Evolutionary conservation across 1,140 invertebrate species (phyloP).

Genomic region (Apis cerana): DNA sequence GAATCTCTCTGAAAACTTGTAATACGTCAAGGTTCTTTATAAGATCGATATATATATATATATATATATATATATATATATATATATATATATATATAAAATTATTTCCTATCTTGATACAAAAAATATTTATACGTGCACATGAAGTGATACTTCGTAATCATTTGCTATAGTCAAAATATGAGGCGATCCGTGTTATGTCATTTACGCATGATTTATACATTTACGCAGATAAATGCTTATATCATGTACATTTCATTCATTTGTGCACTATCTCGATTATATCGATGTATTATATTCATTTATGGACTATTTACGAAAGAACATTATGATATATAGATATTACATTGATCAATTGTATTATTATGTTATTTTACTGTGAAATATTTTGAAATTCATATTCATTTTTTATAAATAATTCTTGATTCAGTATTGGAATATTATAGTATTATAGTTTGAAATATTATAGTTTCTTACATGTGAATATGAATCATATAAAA

Average conservation of each 20-base stretch:
- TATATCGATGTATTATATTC: background rate
- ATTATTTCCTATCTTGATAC: constrained; percentile 26
- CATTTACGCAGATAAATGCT: background rate
- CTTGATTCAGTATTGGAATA: too few species aligned
- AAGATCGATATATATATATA: constrained; percentile 49
- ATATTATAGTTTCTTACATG: too few species aligned
- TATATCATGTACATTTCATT: background rate
- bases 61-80: constrained; percentile 20
- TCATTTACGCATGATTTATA: constrained; percentile 33
- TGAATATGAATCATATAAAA: too few species aligned
- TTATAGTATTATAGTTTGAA: too few species aligned
- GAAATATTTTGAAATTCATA: background rate
- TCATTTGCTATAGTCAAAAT: background rate
- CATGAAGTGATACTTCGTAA: constrained; percentile 17
- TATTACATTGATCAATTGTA: constrained; percentile 12
- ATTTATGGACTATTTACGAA: background rate
- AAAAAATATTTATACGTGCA: constrained; percentile 23
- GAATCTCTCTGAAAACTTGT: constrained; percentile 28
- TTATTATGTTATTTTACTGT: background rate
- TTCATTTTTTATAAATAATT: background rate
- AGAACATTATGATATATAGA: background rate
- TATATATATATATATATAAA: background rate
- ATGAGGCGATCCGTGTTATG: constrained; percentile 14
- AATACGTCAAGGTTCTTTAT: constrained; percentile 58
- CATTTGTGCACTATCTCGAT: background rate